These are phyloP conservation scores for Pheosia tremula DNA, from an alignment of 2,888 invertebrate genomes.

Conservation along the genomic window DNA sequence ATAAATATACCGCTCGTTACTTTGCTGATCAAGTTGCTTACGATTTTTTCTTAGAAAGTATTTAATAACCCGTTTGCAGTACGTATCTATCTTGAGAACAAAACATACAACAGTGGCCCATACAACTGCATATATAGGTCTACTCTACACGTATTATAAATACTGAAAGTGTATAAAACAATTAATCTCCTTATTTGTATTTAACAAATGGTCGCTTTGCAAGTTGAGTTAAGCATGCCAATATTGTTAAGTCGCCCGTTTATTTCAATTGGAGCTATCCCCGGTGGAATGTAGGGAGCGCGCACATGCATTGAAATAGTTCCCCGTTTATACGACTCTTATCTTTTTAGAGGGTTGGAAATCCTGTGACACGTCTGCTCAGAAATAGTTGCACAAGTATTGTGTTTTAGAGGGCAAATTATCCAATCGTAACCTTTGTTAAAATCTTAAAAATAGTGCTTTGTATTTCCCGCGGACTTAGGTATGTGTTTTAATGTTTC, in stretches of 20 bases:
- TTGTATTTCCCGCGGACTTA: too few relatives aligned
- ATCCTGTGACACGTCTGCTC: background rate
- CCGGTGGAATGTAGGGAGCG: background rate
- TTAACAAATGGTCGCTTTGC: background rate
- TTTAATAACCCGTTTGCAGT: too few relatives aligned
- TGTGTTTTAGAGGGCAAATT: background rate
- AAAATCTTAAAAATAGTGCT: background rate
- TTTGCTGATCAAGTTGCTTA: too few relatives aligned
- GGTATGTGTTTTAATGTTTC: too few relatives aligned
- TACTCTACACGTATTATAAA: too few relatives aligned
- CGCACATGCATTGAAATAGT: conserved; percentile 4
- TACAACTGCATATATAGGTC: too few relatives aligned
- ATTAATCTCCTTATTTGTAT: too few relatives aligned
- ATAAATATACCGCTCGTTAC: too few relatives aligned
- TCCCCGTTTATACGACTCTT: background rate
- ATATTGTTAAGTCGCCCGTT: conserved; percentile 7
- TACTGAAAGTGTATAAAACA: too few relatives aligned
- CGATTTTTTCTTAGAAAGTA: too few relatives aligned
- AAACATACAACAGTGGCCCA: too few relatives aligned
- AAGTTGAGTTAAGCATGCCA: conserved; percentile 3
- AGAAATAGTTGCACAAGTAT: background rate
- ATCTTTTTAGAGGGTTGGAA: conserved; percentile 1
- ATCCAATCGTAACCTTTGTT: background rate
- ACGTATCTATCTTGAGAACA: too few relatives aligned
- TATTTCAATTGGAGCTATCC: conserved; percentile 4